Conservation (phyloP, 2,113 vertebrate genomes). For the Lophura nycthemera region DNA sequence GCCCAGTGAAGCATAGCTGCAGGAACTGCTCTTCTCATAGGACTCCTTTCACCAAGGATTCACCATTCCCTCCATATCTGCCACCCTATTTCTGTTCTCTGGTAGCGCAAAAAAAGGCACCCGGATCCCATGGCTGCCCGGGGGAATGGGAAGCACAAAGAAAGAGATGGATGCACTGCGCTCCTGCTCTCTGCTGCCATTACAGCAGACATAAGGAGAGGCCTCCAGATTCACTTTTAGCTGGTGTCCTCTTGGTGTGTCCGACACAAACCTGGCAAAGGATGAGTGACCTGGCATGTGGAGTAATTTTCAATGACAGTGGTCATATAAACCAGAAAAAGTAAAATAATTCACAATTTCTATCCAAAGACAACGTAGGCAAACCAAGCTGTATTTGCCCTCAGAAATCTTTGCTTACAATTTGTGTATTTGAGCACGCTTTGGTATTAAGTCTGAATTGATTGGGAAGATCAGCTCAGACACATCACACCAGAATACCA, state of each 20-base stretch:
- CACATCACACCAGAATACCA: constrained; percentile 23
- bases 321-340: not conserved
- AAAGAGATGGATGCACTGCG: rapidly evolving
- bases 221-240: not conserved
- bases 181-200: not conserved
- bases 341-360: not conserved
- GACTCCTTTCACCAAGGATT: not conserved
- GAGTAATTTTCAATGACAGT: not conserved
- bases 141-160: not conserved
- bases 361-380: not conserved
- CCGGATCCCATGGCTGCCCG: not conserved
- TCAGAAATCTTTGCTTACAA: not conserved
- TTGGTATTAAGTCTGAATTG: constrained; percentile 51
- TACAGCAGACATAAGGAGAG: not conserved
- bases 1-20: not conserved
- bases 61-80: not conserved
- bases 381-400: not conserved
- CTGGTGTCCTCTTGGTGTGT: not conserved
- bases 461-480: constrained; percentile 42
- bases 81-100: not conserved
- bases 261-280: not conserved
- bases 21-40: not conserved
- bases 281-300: rapidly evolving
- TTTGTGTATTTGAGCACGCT: constrained; percentile 54
- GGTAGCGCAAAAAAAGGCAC: not conserved